Conservation (phyloP, 2,113 vertebrate genomes). For the Campylomormyrus tamandua region DNA sequence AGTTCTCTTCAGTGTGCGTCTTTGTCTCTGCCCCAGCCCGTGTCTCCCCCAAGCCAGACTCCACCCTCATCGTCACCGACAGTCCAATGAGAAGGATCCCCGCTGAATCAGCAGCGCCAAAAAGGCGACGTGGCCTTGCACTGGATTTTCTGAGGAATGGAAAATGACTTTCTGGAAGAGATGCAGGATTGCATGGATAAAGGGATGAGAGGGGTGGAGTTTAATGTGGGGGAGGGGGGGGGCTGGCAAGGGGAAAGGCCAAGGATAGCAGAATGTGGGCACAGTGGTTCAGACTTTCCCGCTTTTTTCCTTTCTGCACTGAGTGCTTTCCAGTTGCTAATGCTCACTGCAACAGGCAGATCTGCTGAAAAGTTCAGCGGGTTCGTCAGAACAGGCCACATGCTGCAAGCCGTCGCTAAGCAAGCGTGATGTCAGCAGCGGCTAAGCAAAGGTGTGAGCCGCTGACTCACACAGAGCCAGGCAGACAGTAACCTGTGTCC, state of each 20-base stretch:
- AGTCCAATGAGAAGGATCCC: not conserved
- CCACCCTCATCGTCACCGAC: not conserved
- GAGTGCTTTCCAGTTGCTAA: not conserved
- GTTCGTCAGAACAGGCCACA: not conserved
- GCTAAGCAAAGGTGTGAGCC: not conserved
- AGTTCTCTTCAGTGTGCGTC: not conserved
- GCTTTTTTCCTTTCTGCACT: not conserved
- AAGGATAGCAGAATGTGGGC: not conserved
- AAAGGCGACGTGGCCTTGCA: not conserved
- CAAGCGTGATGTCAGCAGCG: not conserved
- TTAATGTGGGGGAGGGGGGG: not conserved
- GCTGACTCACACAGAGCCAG: not conserved
- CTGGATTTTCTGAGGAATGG: not conserved
- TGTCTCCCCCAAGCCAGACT: not conserved
- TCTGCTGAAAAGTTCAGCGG: not conserved
- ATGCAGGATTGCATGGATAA: not conserved
- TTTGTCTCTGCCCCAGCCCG: not conserved
- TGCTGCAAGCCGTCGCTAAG: not conserved
- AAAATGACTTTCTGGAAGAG: not conserved
- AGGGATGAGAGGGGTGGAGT: not conserved
- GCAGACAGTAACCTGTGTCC: not conserved
- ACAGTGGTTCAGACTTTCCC: not conserved
- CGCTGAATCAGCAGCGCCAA: not conserved
- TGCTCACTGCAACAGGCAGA: not conserved
- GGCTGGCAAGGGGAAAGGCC: not conserved